Percentiles rank a stretch among this genome's conserved stretches.
Evolutionary conservation across 2,797 vertebrate genomes (phyloP).

Genomic region (Orientallactaga sibirica): DNA sequence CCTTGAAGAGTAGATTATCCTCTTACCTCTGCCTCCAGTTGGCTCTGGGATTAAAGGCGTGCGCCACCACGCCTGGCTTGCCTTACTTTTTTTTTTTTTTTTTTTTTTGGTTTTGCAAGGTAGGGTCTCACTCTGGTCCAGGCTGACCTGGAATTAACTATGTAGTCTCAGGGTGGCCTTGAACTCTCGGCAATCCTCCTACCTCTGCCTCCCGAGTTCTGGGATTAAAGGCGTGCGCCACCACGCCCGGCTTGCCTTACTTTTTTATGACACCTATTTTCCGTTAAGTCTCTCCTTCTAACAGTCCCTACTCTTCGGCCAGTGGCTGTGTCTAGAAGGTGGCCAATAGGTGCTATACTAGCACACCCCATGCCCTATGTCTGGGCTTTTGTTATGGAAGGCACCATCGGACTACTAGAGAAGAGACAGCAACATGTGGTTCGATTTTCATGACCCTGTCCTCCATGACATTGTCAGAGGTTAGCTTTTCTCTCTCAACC

Average conservation of each 20-base stretch:
- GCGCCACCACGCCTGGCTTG: no score
- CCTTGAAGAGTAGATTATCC: no score
- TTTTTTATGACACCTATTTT: accelerated
- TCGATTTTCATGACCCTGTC: background rate
- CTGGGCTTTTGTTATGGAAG: background rate
- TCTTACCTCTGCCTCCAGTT: no score
- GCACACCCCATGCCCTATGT: no score
- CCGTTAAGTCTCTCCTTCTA: background rate
- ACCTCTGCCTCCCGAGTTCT: no score
- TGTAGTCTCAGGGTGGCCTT: no score
- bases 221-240: no score
- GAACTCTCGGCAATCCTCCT: no score
- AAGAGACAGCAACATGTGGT: background rate
- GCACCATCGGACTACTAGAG: background rate
- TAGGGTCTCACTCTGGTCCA: no score
- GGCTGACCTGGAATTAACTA: no score
- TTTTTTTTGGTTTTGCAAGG: no score
- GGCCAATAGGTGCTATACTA: background rate
- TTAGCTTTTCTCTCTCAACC: accelerated
- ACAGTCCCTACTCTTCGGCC: background rate
- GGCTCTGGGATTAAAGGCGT: no score
- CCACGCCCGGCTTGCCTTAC: background rate
- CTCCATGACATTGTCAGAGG: background rate
- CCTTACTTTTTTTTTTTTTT: background rate
- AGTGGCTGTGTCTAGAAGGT: background rate